These are phyloP conservation scores for Empis stercorea DNA, from an alignment of 2,888 invertebrate genomes.

Conservation along the genomic window DNA sequence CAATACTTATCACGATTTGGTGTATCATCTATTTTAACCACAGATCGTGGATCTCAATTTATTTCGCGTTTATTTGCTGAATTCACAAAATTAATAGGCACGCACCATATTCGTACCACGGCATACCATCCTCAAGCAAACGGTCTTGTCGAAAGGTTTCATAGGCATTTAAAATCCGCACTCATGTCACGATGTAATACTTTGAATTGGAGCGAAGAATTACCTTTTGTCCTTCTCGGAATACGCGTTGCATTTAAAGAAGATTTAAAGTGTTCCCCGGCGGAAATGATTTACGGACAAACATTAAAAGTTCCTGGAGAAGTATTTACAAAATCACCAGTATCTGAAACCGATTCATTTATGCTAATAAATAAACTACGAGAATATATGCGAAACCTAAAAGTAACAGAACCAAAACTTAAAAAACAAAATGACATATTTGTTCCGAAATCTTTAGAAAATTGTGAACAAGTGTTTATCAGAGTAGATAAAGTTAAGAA, in stretches of 20 bases:
- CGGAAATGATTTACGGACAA: constrained; percentile 1
- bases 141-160: constrained; percentile 6
- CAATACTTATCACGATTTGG: constrained; percentile 3
- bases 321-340: neutral
- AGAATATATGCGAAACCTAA: neutral
- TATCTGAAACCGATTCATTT: neutral
- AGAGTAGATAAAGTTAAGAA: neutral
- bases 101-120: constrained; percentile 1
- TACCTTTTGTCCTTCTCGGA: constrained; percentile 8
- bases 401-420: neutral
- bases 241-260: constrained; percentile 8
- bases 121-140: constrained; percentile 5
- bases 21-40: neutral
- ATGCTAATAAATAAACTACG: neutral
- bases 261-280: constrained; percentile 4
- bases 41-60: constrained; percentile 5
- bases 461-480: neutral
- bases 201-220: constrained; percentile 6
- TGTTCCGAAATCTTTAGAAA: neutral
- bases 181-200: constrained; percentile 1
- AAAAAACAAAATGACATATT: neutral
- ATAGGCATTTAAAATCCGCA: constrained; percentile 6
- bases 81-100: constrained; percentile 1
- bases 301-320: neutral
- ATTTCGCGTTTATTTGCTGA: constrained; percentile 3